Evolutionary conservation across 2,797 vertebrate species (phyloP).

Genomic region (Lophotriccus pileatus): DNA sequence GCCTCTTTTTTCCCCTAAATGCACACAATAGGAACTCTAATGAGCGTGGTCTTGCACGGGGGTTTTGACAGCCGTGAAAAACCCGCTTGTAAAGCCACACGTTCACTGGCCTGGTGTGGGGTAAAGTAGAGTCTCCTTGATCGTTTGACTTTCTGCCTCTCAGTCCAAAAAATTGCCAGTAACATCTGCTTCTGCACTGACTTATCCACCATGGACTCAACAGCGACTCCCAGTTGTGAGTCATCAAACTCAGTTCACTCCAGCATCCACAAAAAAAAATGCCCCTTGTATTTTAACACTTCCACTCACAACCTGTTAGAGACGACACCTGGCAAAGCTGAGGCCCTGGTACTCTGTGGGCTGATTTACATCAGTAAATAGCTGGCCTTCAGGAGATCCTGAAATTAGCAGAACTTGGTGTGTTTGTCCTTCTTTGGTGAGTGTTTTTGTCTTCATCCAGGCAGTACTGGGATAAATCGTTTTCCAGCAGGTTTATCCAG

Average conservation of each 20-base stretch:
- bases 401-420: background rate
- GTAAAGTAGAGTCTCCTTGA: background rate
- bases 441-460: background rate
- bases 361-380: background rate
- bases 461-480: background rate
- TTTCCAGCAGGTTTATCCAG: background rate
- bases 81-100: background rate
- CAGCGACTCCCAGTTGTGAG: background rate
- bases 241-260: background rate
- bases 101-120: background rate
- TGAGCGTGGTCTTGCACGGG: background rate
- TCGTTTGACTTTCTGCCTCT: background rate
- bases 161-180: background rate
- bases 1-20: background rate
- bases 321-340: background rate
- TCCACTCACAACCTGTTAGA: background rate
- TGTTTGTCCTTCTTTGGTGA: background rate
- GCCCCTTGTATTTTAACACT: background rate
- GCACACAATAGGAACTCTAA: background rate
- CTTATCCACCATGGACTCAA: background rate
- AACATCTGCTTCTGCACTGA: background rate
- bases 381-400: background rate
- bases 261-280: background rate
- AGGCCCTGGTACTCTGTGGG: background rate
- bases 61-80: slow-evolving; percentile 7